Evolutionary conservation across 2,888 invertebrate species (phyloP), one percentile per base, ranked within the genome.

Genomic region (Isoperla grammatica): DNA sequence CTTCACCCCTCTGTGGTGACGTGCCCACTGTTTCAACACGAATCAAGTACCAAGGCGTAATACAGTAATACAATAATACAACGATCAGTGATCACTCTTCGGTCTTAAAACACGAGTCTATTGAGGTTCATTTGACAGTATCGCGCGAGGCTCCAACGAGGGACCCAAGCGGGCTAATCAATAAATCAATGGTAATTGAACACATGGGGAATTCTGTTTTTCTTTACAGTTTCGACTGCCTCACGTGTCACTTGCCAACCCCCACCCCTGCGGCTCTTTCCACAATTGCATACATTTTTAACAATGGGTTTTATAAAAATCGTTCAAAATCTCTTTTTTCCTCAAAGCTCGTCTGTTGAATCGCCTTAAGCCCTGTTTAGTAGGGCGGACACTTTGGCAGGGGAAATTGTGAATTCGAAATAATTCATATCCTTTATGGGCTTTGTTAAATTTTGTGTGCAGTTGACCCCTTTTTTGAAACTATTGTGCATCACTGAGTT

Each of bases 401-500:
- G 48, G 57, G 63, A 62, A 60, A 55, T 60, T 56, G 56, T 60
- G 59, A 62, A 65, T 61, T 63, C 62, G 62, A 65, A 63, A 63
- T 65, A 65, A 63, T 65, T 63, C 64, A 63, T 65, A 62, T 57
- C 56, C 61, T 61, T 61, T 56, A 59, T 48, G 43, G 42, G 42
- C 50, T 43, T 61, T 60, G 56, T 59, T 53, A 59, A 56, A 35
- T 19, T 58, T 61, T 63, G 57, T 62, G 60, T 60, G 57, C 62
- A 66, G 62, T 65, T 62, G 64, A 65, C 61, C 64, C 63, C 62
- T 61, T 64, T 29, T 62, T 60, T 63, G 61, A 54, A 59, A 58
- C 59, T 61, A 65, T 67, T 66, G 65, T 66, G 60, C 64, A 65
- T 63, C 37, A 65, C 62, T 63, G 67, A 67, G 61, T 66, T 68